phyloP scores from a whole-genome alignment of 2,113 vertebrate genomes.

The Xiphophorus couchianus region DNA sequence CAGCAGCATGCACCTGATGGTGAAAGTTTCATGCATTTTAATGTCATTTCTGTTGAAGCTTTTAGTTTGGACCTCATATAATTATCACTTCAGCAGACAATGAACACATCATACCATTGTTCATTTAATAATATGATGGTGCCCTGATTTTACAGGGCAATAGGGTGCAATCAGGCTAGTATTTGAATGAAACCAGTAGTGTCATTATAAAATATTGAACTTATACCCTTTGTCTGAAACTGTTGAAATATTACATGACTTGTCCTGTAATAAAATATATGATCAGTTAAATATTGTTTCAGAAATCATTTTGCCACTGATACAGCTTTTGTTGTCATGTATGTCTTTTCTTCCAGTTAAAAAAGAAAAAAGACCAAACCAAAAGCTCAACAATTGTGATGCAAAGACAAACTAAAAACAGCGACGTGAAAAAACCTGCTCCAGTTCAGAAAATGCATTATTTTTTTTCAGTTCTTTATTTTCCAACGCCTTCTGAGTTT shows the following conservation, averaged over 20 bases:
- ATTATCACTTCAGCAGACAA: slow-evolving; percentile 63
- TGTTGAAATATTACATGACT: not conserved
- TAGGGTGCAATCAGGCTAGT: not conserved
- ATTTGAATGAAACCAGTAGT: not conserved
- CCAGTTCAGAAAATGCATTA: not conserved
- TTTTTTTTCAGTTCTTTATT: slow-evolving; percentile 35
- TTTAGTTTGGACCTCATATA: slow-evolving; percentile 51
- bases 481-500: slow-evolving; percentile 14
- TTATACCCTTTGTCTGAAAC: not conserved
- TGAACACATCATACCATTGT: slow-evolving; percentile 47
- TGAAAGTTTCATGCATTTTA: slow-evolving; percentile 42
- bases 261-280: too few species aligned
- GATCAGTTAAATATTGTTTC: not conserved
- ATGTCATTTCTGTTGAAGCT: slow-evolving; percentile 50
- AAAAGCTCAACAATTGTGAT: not conserved
- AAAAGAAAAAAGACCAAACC: not conserved
- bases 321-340: not conserved
- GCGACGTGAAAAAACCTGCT: not conserved
- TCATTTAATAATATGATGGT: not conserved
- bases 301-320: not conserved
- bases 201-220: not conserved
- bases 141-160: not conserved
- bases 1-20: slow-evolving; percentile 7
- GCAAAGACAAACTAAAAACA: not conserved
- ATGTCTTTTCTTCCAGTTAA: not conserved